Evolutionary conservation across 2,113 vertebrate species (phyloP), one percentile per base, ranked within the genome.

Genomic region (Calyptomena viridis): DNA sequence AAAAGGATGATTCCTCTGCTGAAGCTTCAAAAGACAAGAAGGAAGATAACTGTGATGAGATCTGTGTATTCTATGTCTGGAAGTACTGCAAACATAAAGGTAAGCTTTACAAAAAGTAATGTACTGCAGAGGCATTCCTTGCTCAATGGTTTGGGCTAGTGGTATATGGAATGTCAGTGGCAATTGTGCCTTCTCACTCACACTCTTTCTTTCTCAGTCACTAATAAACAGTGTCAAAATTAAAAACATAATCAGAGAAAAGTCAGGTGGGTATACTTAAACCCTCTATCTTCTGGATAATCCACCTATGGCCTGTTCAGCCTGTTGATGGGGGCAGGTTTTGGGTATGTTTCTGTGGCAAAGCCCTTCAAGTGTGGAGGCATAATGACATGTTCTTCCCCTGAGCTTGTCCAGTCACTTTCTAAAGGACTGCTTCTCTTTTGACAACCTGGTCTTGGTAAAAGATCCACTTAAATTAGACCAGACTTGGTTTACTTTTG

Each of bases 1-100:
- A 60, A 83, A 94, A 77, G 77, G 87, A 22, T 3, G 0, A 11
- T 52, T 68, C 67, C n/a, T n/a, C 53, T 79, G 44, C 21, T 14
- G 10, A 82, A 64, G 8, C 33, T 80, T 87, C 62, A 6, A 53
- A 82, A 35, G 79, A 74, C 42, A 33, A 84, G 7, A 63, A 60
- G 49, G 96, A 90, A 63, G 97, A 97, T 8, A 97, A 98, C 31
- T 68, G 6, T 55, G 96, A 97, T 52, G 98, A 99, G 85, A 99
- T 99, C 96, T 99, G 99, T 44, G 94, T 99, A 30, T 98, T 89
- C 82, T 98, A 98, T 73, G 60, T 99, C 66, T 98, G 98, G 89
- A 97, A 86, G 72, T 89, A 96, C 87, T 99, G 99, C 96, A 98
- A 96, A 72, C 94, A 97, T 92, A 98, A 97, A 93, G 98, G 99